phyloP scores from a whole-genome alignment of 2,888 invertebrate species.

The Caenorhabditis sp. region DNA sequence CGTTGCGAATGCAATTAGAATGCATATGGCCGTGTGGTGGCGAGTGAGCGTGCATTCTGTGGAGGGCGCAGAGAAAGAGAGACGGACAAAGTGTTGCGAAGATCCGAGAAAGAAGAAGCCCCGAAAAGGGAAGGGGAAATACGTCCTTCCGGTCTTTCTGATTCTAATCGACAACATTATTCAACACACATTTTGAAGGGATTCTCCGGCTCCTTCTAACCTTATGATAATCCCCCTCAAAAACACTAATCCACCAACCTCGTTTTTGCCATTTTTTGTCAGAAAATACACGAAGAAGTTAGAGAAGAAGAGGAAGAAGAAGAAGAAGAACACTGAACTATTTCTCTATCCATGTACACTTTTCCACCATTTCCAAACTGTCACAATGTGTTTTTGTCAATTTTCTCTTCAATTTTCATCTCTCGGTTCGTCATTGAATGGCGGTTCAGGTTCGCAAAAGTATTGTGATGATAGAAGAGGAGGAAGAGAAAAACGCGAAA shows the following conservation, averaged over 20 bases:
- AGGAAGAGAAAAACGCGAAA: background rate
- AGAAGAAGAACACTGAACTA: background rate
- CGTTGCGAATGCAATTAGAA: slow-evolving; percentile 51
- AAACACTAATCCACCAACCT: slow-evolving; percentile 16
- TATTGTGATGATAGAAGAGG: background rate
- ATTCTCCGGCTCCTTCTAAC: background rate
- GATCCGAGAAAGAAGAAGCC: background rate
- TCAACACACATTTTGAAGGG: background rate
- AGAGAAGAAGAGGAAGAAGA: background rate
- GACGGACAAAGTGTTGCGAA: slow-evolving; percentile 21
- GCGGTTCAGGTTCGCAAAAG: background rate
- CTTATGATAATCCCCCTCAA: background rate
- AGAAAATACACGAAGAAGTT: background rate
- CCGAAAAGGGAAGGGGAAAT: no score
- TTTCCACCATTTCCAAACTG: background rate
- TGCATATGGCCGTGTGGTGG: slow-evolving; percentile 44
- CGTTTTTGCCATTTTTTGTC: background rate
- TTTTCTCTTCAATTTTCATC: slow-evolving; percentile 1
- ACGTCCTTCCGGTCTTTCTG: slow-evolving; percentile 5
- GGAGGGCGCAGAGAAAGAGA: background rate
- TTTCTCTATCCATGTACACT: no score
- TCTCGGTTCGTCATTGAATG: background rate
- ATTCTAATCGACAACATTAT: slow-evolving; percentile 5
- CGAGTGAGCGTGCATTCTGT: background rate
- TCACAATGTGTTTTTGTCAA: slow-evolving; percentile 9